Evolutionary conservation across 1,140 invertebrate genomes (phyloP), one percentile per base, ranked within the genome.

Genomic region (Heterodera carotae): DNA sequence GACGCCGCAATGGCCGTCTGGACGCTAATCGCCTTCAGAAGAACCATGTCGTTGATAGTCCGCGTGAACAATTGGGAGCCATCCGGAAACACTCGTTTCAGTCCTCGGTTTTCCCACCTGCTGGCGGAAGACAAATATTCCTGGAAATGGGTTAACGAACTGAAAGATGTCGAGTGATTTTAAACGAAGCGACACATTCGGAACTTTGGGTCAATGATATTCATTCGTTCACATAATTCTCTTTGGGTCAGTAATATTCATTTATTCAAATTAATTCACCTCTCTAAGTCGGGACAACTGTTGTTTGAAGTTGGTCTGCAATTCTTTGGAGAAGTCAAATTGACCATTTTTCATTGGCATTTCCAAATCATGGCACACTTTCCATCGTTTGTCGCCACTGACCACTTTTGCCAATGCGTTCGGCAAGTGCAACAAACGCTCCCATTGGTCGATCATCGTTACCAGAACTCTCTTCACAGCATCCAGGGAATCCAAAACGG

Each of bases 381-480:
- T 64, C 64, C 36, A 81, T 33, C 53, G 77, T 39, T 48, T 34
- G 12, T 33, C 33, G 34, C 33, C 33, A 22, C 18, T n/a, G 27
- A 78, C n/a, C 33, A 80, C 62, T 39, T 60, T 33, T 29, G 43
- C 27, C 60, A 79, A 48, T 2, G 12, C 70, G 15, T 25, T 80
- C 22, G 78, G 78, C 78, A 79, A 33, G 36, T 48, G 25, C 33
- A 77, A 56, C 27, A 79, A 39, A 59, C 72, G 48, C 18, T 74
- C 69, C 48, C 68, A 69, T 8, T 79, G 76, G 60, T 66, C 56
- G 36, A 79, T 79, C 78, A 79, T 79, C 33, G 29, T 48, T n/a
- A 60, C 62, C 68, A 79, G 69, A 29, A 73, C n/a, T 33, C 66
- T 29, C 59, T 79, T 81, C n/a, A 79, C 64, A 6, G 62, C 48